Percentiles rank a stretch among this genome's conserved stretches.
phyloP scores from a whole-genome alignment of 2,888 invertebrate species.

The Parnassius apollo region DNA sequence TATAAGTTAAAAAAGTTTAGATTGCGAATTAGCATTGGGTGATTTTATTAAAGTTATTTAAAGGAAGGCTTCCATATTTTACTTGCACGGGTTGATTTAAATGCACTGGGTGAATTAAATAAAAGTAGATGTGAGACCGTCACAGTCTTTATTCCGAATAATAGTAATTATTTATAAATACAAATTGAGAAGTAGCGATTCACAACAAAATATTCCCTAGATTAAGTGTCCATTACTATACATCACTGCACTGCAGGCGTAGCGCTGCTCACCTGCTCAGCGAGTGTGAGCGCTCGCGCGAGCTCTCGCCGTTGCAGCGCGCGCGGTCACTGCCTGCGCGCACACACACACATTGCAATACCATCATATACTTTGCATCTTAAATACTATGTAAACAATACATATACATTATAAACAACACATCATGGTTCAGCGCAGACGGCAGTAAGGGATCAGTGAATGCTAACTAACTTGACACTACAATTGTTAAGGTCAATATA shows the following conservation, averaged over 20 bases:
- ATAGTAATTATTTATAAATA: constrained; percentile 76
- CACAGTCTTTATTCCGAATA: constrained; percentile 76
- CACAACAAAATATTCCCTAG: constrained; percentile 77
- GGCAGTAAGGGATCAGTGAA: too few relatives aligned
- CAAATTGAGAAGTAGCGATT: constrained; percentile 80
- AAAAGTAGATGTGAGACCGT: constrained; percentile 55
- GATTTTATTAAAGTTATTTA: too few relatives aligned
- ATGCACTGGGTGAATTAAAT: constrained; percentile 34
- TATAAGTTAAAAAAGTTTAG: too few relatives aligned
- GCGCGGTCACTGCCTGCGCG: constrained; percentile 72
- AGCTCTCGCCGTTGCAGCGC: constrained; percentile 62
- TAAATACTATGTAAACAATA: too few relatives aligned
- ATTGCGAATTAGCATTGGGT: too few relatives aligned
- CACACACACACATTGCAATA: not conserved
- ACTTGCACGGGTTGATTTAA: too few relatives aligned
- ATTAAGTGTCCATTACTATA: constrained; percentile 32
- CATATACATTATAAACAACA: too few relatives aligned
- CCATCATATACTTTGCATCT: too few relatives aligned
- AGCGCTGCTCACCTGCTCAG: constrained; percentile 84
- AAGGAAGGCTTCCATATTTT: too few relatives aligned
- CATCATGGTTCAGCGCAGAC: too few relatives aligned
- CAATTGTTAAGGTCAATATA: too few relatives aligned
- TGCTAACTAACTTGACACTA: too few relatives aligned
- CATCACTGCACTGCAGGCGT: constrained; percentile 28
- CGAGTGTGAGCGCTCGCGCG: constrained; percentile 81